A percentile compares a stretch with the other conserved stretches of the same genome.
Evolutionary conservation across 2,797 vertebrate genomes (phyloP).

Genomic region (Gymnopithys bicolor): DNA sequence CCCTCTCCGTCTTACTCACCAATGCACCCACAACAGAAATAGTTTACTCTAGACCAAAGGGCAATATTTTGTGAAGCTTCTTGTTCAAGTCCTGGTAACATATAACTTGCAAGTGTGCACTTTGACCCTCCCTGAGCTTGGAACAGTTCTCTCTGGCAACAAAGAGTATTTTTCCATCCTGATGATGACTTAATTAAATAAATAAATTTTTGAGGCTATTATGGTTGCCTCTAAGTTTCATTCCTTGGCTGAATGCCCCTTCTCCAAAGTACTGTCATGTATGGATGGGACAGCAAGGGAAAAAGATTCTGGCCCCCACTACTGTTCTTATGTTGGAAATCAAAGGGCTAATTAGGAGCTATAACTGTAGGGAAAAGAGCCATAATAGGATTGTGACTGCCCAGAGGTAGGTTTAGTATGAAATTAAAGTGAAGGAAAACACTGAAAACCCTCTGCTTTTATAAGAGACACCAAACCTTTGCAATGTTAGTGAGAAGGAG

Average conservation of each 20-base stretch:
- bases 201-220: constrained; percentile 31
- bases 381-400: background rate
- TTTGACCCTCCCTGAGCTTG: constrained; percentile 10
- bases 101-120: constrained; percentile 15
- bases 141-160: constrained; percentile 2
- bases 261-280: background rate
- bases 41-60: background rate
- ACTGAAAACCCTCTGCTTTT: background rate
- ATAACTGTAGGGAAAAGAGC: background rate
- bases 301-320: background rate
- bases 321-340: background rate
- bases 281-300: background rate
- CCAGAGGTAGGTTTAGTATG: background rate
- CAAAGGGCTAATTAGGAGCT: background rate
- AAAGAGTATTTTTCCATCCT: constrained; percentile 47
- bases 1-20: background rate
- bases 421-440: background rate
- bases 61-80: constrained; percentile 25
- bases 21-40: background rate
- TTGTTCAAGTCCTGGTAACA: background rate
- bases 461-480: background rate
- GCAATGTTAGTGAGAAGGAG: background rate
- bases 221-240: constrained; percentile 11
- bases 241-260: constrained; percentile 39
- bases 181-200: constrained; percentile 44